These are phyloP conservation scores for Agriotes lineatus DNA, from an alignment of 2,888 invertebrate species.

Conservation along the genomic window DNA sequence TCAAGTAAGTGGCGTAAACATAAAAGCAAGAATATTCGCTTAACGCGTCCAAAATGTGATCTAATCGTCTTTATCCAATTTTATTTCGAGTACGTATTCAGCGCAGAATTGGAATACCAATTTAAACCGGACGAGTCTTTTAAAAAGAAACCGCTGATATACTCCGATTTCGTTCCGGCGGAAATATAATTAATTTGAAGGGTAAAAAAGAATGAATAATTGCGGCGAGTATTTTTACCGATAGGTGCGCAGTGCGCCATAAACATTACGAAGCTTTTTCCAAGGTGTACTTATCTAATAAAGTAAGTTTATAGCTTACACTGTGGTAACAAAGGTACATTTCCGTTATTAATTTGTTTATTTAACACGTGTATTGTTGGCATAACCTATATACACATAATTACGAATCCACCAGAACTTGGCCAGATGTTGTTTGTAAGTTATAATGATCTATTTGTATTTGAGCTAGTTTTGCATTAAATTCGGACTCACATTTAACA, in stretches of 20 bases:
- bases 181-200: conserved; percentile 7
- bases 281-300: conserved; percentile 27
- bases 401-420: conserved; percentile 26
- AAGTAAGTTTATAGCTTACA: conserved; percentile 32
- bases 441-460: conserved; percentile 32
- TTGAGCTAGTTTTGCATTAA: conserved; percentile 26
- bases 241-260: not conserved
- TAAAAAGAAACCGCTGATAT: too few species aligned
- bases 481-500: conserved; percentile 5
- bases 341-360: conserved; percentile 32
- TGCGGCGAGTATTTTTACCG: not conserved
- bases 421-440: conserved; percentile 21
- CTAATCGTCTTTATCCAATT: too few species aligned
- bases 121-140: too few species aligned
- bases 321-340: conserved; percentile 21
- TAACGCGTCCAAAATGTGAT: too few species aligned
- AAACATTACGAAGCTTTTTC: conserved; percentile 20
- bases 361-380: conserved; percentile 26
- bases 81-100: too few species aligned
- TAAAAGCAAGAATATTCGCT: too few species aligned
- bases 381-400: conserved; percentile 37
- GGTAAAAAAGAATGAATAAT: not conserved
- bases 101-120: too few species aligned
- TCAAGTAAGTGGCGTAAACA: too few species aligned
- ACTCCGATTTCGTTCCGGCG: not conserved